These are phyloP conservation scores for Halcyon leucocephala DNA, from an alignment of 2,797 vertebrate species.

Conservation along the genomic window DNA sequence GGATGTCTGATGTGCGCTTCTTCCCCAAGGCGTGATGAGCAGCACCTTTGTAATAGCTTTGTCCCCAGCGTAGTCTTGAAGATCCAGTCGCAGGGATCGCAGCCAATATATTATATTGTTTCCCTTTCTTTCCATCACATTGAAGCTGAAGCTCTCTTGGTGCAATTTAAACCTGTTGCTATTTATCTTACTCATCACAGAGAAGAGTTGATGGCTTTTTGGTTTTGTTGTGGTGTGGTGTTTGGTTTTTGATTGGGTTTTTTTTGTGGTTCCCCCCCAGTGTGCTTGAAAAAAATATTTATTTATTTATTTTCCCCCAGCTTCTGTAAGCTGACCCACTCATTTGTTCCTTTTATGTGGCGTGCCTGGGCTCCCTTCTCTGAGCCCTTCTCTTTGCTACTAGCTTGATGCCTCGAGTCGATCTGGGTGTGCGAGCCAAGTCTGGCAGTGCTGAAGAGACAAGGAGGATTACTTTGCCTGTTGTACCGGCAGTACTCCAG, in stretches of 20 bases:
- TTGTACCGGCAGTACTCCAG: background rate
- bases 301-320: too few species aligned
- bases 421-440: background rate
- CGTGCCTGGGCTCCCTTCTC: background rate
- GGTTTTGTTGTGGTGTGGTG: too few species aligned
- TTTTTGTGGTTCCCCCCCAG: accelerated
- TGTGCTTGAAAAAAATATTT: background rate
- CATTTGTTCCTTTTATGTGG: background rate
- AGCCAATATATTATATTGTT: background rate
- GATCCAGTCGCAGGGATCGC: background rate
- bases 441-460: background rate
- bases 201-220: background rate
- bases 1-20: accelerated
- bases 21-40: accelerated
- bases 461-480: background rate
- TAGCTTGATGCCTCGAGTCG: background rate
- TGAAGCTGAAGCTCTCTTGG: background rate
- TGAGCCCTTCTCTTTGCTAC: background rate
- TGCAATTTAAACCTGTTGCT: background rate
- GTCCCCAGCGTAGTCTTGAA: background rate
- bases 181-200: background rate
- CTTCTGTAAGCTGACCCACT: background rate
- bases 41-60: background rate
- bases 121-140: background rate
- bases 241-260: too few species aligned